Evolutionary conservation across 2,797 vertebrate genomes (phyloP).

Genomic region (Eulemur coronatus): DNA sequence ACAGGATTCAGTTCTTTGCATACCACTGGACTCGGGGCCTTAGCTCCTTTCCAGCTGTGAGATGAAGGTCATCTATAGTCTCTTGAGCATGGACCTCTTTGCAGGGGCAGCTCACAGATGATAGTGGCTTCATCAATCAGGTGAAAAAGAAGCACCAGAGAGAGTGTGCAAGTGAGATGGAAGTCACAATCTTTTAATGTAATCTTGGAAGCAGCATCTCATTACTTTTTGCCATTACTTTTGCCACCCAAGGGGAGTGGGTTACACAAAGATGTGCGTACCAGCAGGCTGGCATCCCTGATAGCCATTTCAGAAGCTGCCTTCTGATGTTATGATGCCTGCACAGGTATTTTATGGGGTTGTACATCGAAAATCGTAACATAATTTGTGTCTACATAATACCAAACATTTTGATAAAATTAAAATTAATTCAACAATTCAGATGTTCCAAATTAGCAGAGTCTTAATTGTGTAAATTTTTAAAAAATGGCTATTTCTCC

Average conservation of each 20-base stretch:
- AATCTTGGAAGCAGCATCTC: background rate
- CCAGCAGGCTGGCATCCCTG: fast-evolving
- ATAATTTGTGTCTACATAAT: background rate
- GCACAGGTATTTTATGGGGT: background rate
- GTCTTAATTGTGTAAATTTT: background rate
- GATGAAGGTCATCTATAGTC: background rate
- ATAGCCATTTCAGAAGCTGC: background rate
- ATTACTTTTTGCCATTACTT: background rate
- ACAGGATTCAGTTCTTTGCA: background rate
- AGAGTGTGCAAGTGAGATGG: fast-evolving
- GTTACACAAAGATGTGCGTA: background rate
- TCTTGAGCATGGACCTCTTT: fast-evolving
- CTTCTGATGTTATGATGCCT: background rate
- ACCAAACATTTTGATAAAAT: background rate
- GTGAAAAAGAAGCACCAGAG: background rate
- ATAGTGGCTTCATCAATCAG: background rate
- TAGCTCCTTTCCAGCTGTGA: background rate
- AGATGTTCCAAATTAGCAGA: background rate
- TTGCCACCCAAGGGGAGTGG: background rate
- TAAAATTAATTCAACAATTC: background rate
- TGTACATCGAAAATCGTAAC: background rate
- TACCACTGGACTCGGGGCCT: background rate
- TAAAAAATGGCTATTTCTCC: background rate
- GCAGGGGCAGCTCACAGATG: background rate
- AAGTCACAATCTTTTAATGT: background rate